Evolutionary conservation across 2,888 invertebrate genomes (phyloP), one percentile per base, ranked within the genome.

Genomic region (Cheilosia variabilis): DNA sequence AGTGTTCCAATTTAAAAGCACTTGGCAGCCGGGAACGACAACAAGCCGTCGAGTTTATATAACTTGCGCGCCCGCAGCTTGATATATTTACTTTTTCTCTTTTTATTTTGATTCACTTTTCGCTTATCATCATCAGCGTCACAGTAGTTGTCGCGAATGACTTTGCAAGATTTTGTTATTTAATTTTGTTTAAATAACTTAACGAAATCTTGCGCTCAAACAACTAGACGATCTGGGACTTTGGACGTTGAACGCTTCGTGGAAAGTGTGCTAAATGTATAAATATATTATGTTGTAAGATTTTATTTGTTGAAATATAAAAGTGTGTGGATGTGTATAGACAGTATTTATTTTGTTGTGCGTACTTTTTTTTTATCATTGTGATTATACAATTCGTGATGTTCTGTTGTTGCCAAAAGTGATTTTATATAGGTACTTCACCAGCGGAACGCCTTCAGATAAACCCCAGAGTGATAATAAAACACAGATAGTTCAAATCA

Each of bases 181-280:
- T 58, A 41, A 43, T 15, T 17, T 13, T 41, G 19, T 53, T 53
- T 43, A 37, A 62, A 45, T 69, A 62, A 45, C 13, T 62, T 53
- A 37, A 60, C 5, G 24, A 53, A 19, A 34, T 68, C 37, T 43
- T 19, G 27, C 7, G 41, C 4, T 19, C 45, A 34, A 17, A 37
- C 27, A 17, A 53, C 31, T 41, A 27, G 58, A 57, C 41, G 52
- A 66, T 60, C 60, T 68, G n/a, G 52, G 55, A 78, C 78, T 78
- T 78, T 78, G 55, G 78, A 78, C 69, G 22, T 78, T 78, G 78
- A 60, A 76, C 76, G 22, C 15, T 34, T 17, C n/a, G n/a, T 17
- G 34, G 10, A 58, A 19, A 47, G 22, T 34, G 68, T 37, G 68
- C 62, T 45, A 63, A 73, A 55, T 45, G n/a, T 55, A 10, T 19